These are phyloP conservation scores for Rhynchotus rufescens DNA, from an alignment of 2,797 vertebrate species.

Conservation along the genomic window DNA sequence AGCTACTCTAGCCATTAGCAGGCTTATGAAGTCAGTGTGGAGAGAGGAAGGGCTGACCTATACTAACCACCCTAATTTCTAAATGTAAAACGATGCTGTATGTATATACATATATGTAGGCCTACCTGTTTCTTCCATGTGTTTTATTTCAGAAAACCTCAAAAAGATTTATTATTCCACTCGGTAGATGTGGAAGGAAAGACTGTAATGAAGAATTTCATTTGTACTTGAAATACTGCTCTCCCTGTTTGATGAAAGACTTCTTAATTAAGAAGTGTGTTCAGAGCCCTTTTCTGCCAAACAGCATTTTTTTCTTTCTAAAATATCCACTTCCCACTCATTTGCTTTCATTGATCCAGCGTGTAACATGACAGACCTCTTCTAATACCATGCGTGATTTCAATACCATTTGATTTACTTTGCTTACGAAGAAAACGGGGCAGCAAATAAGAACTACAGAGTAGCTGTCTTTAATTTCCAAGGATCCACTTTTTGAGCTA, in stretches of 20 bases:
- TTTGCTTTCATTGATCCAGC: neutral
- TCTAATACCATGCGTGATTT: neutral
- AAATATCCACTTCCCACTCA: neutral
- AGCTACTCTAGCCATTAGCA: neutral
- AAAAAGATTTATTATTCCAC: neutral
- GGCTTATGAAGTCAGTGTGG: neutral
- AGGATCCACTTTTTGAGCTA: neutral
- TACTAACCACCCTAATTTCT: neutral
- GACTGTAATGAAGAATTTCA: neutral
- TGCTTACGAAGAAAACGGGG: neutral
- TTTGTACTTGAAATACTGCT: neutral
- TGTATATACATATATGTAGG: neutral
- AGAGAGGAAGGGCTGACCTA: neutral
- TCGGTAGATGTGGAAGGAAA: neutral
- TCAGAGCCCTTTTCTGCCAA: neutral
- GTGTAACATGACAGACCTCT: neutral
- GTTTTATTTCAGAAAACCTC: neutral
- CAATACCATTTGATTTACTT: neutral
- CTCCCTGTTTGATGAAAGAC: neutral
- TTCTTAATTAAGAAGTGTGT: neutral
- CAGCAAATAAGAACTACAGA: neutral
- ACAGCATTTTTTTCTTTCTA: neutral
- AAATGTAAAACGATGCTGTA: neutral
- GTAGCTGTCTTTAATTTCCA: neutral
- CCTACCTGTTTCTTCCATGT: neutral